Conservation (phyloP, 2,888 invertebrate species). For the Hofmannophila pseudospretella region DNA sequence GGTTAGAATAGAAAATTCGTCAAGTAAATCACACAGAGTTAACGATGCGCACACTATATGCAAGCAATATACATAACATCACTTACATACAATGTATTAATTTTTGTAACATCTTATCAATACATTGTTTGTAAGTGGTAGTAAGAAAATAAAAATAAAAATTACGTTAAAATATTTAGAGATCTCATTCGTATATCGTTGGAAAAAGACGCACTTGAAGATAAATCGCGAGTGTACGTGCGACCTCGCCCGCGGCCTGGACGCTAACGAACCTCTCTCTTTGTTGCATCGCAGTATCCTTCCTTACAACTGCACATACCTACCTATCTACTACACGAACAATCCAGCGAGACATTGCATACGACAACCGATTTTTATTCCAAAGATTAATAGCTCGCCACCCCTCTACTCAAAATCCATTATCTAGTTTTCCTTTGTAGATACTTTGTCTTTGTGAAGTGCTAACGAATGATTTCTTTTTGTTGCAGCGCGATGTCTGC, state of each 20-base stretch:
- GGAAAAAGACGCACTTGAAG: conserved; percentile 35
- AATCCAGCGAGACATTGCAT: conserved; percentile 31
- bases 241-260: conserved; percentile 61
- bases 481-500: conserved; percentile 92
- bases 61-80: conserved; percentile 42
- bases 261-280: conserved; percentile 64
- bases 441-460: conserved; percentile 40
- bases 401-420: conserved; percentile 31
- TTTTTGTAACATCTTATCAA: not conserved
- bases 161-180: conserved; percentile 23
- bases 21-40: conserved; percentile 60
- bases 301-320: conserved; percentile 48
- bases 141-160: not conserved
- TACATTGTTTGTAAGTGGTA: not conserved
- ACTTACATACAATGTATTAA: conserved; percentile 16
- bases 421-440: conserved; percentile 31
- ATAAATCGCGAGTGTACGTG: conserved; percentile 49
- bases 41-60: conserved; percentile 62
- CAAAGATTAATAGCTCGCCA: conserved; percentile 39
- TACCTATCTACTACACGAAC: conserved; percentile 41
- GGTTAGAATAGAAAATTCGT: conserved; percentile 51
- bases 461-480: conserved; percentile 73
- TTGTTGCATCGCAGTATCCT: conserved; percentile 33
- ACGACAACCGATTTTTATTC: conserved; percentile 32
- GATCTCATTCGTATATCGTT: conserved; percentile 22